A percentile compares a stretch with the other conserved stretches of the same genome.
Conservation (phyloP, 2,113 vertebrate genomes). For the Tretioscincus oriximinensis region DNA sequence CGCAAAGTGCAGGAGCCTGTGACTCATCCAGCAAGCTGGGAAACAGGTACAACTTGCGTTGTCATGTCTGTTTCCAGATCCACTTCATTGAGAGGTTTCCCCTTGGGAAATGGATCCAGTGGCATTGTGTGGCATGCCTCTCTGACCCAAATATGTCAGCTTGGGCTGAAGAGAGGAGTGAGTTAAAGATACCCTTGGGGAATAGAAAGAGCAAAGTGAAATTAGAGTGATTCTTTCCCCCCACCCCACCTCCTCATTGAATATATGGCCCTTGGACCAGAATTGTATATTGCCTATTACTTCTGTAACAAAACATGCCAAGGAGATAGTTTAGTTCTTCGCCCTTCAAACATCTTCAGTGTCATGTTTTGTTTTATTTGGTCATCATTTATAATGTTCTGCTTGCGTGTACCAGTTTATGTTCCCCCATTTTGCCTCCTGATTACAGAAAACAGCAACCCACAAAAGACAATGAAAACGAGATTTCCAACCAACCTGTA, state of each 20-base stretch:
- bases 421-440: too few species aligned
- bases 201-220: not conserved
- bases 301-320: slow-evolving; percentile 27
- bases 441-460: too few species aligned
- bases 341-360: slow-evolving; percentile 14
- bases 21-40: not conserved
- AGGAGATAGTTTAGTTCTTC: slow-evolving; percentile 11
- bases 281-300: slow-evolving; percentile 9
- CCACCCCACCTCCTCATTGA: not conserved
- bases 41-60: not conserved
- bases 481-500: not conserved
- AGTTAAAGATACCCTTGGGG: not conserved
- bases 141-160: not conserved
- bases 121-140: not conserved
- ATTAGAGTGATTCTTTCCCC: not conserved
- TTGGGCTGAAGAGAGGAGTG: not conserved
- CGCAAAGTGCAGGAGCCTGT: not conserved
- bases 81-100: not conserved
- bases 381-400: slow-evolving; percentile 52
- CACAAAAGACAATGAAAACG: not conserved
- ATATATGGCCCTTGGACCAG: slow-evolving; percentile 15
- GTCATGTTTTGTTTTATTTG: slow-evolving; percentile 27
- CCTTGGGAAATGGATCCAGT: not conserved
- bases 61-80: not conserved
- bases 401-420: not conserved